Evolutionary conservation across 2,888 invertebrate genomes (phyloP).

Genomic region (Trilocha varians): DNA sequence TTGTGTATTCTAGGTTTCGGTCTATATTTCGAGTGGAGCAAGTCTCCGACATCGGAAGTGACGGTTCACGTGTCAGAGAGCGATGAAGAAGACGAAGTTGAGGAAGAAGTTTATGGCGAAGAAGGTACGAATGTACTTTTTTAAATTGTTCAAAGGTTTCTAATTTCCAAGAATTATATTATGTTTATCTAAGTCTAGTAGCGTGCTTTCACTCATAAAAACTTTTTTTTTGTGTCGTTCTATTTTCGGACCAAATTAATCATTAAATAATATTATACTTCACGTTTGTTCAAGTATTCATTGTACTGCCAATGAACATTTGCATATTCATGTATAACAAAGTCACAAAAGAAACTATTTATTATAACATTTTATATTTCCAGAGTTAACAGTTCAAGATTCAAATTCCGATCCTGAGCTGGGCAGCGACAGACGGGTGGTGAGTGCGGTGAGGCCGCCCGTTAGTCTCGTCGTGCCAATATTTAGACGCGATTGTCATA

Average conservation of each 20-base stretch:
- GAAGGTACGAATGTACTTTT: constrained; percentile 22
- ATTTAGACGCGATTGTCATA: constrained; percentile 96
- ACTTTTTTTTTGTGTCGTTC: too few relatives aligned
- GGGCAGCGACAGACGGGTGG: constrained; percentile 29
- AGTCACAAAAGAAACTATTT: background rate
- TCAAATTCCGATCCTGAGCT: constrained; percentile 37
- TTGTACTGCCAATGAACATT: too few relatives aligned
- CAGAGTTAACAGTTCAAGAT: constrained; percentile 33
- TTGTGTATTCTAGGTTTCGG: constrained; percentile 90
- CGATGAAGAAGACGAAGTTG: constrained; percentile 91
- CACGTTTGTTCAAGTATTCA: too few relatives aligned
- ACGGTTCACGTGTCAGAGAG: constrained; percentile 98
- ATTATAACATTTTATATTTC: constrained; percentile 2
- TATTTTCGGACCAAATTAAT: too few relatives aligned
- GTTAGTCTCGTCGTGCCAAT: constrained; percentile 93
- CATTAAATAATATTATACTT: too few relatives aligned
- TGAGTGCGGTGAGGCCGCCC: constrained; percentile 56
- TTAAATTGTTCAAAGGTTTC: too few relatives aligned
- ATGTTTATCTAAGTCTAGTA: too few relatives aligned
- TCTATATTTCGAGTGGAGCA: constrained; percentile 98
- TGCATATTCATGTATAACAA: too few relatives aligned
- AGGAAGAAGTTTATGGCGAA: constrained; percentile 75
- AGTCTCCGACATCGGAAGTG: constrained; percentile 87
- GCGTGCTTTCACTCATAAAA: too few relatives aligned
- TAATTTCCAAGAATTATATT: too few relatives aligned